phyloP scores from a whole-genome alignment of 2,113 vertebrate species.

The Pseudorectes ferrugineus region DNA sequence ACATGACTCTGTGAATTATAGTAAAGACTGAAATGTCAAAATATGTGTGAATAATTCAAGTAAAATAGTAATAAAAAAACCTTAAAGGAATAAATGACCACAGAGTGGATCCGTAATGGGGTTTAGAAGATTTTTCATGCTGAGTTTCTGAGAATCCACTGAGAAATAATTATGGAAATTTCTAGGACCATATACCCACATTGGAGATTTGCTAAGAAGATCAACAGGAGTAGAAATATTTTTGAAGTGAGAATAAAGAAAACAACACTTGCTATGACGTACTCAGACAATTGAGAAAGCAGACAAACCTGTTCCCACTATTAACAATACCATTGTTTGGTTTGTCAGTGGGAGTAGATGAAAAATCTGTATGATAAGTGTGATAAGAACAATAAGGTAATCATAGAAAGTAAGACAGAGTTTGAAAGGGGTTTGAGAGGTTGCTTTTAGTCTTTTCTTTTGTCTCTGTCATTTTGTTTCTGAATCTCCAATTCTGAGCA shows the following conservation, averaged over 20 bases:
- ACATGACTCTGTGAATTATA: not conserved
- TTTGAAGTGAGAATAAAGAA: not conserved
- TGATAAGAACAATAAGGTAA: not conserved
- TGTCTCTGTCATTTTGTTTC: not conserved
- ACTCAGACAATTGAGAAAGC: not conserved
- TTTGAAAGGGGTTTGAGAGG: not conserved
- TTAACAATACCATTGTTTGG: not conserved
- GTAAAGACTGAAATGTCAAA: not conserved
- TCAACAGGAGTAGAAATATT: not conserved
- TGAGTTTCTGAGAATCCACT: not conserved
- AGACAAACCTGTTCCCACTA: not conserved
- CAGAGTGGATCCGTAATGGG: not conserved
- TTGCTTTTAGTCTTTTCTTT: not conserved
- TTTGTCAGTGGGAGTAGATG: not conserved
- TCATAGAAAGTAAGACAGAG: not conserved
- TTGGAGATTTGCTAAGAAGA: not conserved
- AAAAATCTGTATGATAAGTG: not conserved
- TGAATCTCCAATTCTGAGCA: not conserved
- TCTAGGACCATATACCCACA: not conserved
- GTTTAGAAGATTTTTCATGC: not conserved
- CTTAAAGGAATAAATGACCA: not conserved
- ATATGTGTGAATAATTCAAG: not conserved
- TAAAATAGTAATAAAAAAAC: not conserved
- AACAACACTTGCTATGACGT: not conserved
- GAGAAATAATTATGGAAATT: not conserved